phyloP scores from a whole-genome alignment of 2,113 vertebrate species.

The cattle (Bos taurus) region DNA sequence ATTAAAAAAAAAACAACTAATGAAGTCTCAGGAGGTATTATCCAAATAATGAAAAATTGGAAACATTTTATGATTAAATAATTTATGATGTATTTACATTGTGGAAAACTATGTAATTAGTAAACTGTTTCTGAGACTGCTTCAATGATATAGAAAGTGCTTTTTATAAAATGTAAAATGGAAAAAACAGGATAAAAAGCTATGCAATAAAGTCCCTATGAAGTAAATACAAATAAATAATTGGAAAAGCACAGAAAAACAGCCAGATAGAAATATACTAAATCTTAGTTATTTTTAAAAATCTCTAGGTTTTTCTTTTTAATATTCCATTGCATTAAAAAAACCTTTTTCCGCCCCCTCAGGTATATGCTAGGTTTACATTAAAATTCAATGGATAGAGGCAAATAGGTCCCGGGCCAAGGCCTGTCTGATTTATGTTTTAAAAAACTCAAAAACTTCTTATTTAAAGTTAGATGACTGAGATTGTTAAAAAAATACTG shows the following conservation, averaged over 20 bases:
- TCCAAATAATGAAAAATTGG: not conserved
- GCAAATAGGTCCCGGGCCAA: not conserved
- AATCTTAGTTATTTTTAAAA: not conserved
- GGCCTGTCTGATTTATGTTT: not conserved
- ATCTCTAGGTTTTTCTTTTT: not conserved
- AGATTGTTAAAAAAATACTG: not conserved
- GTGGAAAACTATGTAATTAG: not conserved
- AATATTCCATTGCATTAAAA: not conserved
- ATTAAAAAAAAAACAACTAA: not conserved
- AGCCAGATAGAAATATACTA: not conserved
- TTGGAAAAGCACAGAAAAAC: not conserved
- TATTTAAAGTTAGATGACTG: not conserved
- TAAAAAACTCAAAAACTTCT: not conserved
- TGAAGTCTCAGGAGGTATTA: not conserved
- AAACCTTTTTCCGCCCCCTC: rapidly evolving
- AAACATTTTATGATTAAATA: not conserved
- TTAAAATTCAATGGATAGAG: not conserved
- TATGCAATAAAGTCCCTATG: not conserved
- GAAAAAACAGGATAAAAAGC: not conserved
- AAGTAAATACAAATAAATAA: not conserved
- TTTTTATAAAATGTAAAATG: not conserved
- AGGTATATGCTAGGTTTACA: not conserved
- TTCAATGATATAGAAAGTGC: not conserved
- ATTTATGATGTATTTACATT: not conserved
- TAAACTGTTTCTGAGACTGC: not conserved